phyloP scores from a whole-genome alignment of 1,140 invertebrate species.

The Drosophila aff. region DNA sequence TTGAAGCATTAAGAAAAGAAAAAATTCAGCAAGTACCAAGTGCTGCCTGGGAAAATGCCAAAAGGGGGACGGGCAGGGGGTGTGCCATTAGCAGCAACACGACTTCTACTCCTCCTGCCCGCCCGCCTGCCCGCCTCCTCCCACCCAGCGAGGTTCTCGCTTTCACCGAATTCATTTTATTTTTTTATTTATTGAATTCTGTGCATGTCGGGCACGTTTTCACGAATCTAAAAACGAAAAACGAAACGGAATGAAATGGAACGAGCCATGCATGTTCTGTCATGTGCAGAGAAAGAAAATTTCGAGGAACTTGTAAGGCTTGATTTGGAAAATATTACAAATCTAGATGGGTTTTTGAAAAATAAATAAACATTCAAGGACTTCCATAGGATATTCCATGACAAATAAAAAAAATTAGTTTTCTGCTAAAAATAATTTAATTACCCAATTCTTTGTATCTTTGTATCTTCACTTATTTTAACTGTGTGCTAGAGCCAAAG shows the following conservation, averaged over 20 bases:
- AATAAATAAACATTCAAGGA: background rate
- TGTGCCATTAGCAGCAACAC: constrained; percentile 70
- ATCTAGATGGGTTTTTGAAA: too few relatives aligned
- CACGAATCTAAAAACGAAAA: constrained; percentile 51
- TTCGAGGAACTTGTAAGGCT: background rate
- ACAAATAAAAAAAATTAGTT: background rate
- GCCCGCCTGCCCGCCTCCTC: background rate
- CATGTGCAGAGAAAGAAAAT: background rate
- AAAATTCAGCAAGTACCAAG: constrained; percentile 1
- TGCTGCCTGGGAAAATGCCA: constrained; percentile 39
- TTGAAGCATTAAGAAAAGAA: constrained; percentile 20
- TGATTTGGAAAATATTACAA: background rate
- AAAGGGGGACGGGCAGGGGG: background rate
- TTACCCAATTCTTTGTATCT: background rate
- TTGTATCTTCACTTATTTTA: background rate
- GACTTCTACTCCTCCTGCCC: constrained; percentile 35
- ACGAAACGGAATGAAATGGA: constrained; percentile 48
- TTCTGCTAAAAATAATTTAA: too few relatives aligned
- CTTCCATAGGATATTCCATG: background rate
- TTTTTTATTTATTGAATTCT: constrained; percentile 83
- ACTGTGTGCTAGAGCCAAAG: background rate
- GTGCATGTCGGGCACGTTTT: constrained; percentile 78
- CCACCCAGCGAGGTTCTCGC: constrained; percentile 56
- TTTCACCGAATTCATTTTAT: constrained; percentile 80
- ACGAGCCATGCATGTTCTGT: constrained; percentile 58